These are phyloP conservation scores for Triplophysa tibetana DNA, from an alignment of 2,113 vertebrate species.

Conservation along the genomic window DNA sequence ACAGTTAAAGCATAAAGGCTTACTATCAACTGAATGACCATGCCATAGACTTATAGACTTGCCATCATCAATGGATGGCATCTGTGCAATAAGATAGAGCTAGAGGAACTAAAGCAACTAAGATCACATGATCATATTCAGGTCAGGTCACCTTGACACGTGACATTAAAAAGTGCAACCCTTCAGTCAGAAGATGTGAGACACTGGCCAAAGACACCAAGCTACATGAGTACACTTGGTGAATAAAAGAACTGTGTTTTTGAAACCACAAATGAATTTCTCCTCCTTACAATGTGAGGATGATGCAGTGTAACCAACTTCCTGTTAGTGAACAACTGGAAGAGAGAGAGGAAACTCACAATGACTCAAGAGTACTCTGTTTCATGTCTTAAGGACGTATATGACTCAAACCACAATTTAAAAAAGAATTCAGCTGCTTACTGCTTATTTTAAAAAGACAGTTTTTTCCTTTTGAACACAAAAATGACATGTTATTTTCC, in stretches of 20 bases:
- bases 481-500: not conserved
- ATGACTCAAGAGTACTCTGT: slow-evolving; percentile 43
- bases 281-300: slow-evolving; percentile 14
- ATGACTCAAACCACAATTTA: not conserved
- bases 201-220: not conserved
- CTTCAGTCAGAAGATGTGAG: not conserved
- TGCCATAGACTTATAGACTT: not conserved
- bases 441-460: not conserved
- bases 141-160: not conserved
- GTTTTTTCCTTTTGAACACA: not conserved
- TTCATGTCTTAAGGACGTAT: not conserved
- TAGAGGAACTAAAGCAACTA: too few relatives aligned
- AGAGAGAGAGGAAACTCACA: slow-evolving; percentile 37
- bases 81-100: not conserved
- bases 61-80: not conserved
- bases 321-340: slow-evolving; percentile 45
- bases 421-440: not conserved
- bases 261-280: not conserved
- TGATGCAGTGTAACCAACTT: slow-evolving; percentile 37
- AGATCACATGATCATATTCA: not conserved
- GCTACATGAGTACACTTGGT: not conserved
- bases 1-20: too few relatives aligned
- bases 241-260: not conserved
- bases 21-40: not conserved
- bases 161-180: not conserved